These are phyloP conservation scores for Hypsibius dujardini DNA, from an alignment of 1,140 invertebrate species.

Conservation along the genomic window DNA sequence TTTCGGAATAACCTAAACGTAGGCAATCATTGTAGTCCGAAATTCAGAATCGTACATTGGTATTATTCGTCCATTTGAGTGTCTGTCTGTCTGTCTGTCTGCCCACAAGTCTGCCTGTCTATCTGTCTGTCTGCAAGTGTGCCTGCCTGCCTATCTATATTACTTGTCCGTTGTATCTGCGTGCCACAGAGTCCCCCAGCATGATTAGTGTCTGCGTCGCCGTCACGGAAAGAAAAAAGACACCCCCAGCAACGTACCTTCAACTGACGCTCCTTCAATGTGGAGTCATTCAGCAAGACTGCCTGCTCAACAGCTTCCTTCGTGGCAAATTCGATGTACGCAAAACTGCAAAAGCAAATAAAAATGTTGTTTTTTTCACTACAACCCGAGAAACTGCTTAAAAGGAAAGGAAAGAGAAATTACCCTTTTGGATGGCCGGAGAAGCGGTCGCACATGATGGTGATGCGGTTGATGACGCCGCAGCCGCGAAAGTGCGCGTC, in stretches of 20 bases:
- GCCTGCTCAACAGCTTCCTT: constrained; percentile 92
- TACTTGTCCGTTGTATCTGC: too few species aligned
- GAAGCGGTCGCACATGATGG: constrained; percentile 94
- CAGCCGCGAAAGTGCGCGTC: constrained; percentile 98
- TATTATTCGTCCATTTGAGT: too few species aligned
- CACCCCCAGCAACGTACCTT: constrained; percentile 56
- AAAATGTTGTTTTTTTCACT: constrained; percentile 20
- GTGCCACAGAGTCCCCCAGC: too few species aligned
- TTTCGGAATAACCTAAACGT: constrained; percentile 75
- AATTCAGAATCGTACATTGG: too few species aligned
- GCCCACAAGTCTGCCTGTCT: too few species aligned
- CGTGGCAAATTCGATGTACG: constrained; percentile 96
- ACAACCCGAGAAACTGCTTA: constrained; percentile 11
- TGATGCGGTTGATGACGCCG: constrained; percentile 91
- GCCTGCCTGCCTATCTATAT: too few species aligned
- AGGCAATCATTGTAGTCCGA: too few species aligned
- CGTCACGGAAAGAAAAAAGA: too few species aligned
- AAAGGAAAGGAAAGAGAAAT: constrained; percentile 19
- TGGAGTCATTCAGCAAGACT: constrained; percentile 89
- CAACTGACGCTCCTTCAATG: constrained; percentile 92
- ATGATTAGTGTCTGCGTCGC: too few species aligned
- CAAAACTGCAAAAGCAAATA: constrained; percentile 47
- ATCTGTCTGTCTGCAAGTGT: too few species aligned
- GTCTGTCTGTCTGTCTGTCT: too few species aligned
- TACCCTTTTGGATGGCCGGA: constrained; percentile 90